Percentiles rank a stretch among this genome's conserved stretches.
Evolutionary conservation across 2,888 invertebrate genomes (phyloP).

Genomic region (Dasysyrphus albostriatus): DNA sequence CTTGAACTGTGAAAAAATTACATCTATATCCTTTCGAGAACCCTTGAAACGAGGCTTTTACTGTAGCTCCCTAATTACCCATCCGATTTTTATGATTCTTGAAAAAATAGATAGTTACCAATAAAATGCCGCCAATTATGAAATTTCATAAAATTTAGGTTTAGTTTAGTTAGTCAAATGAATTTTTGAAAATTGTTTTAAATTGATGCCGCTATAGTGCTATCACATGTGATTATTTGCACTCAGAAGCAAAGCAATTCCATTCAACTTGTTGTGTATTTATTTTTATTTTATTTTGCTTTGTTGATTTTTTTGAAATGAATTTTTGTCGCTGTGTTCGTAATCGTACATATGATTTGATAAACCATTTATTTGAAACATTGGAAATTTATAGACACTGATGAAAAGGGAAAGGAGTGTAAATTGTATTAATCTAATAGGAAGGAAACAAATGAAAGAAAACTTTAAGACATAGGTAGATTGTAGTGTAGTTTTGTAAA

Average conservation of each 20-base stretch:
- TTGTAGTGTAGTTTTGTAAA: too few relatives aligned
- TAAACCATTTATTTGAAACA: background rate
- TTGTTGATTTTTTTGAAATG: background rate
- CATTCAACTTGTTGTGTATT: slow-evolving; percentile 62
- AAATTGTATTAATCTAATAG: background rate
- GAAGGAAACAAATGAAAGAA: background rate
- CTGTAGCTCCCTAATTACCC: slow-evolving; percentile 43
- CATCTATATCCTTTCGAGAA: slow-evolving; percentile 33
- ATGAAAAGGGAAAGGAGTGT: background rate
- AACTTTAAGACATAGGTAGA: too few relatives aligned
- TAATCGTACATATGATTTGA: background rate
- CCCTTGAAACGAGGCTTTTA: slow-evolving; percentile 71
- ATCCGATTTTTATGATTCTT: slow-evolving; percentile 79
- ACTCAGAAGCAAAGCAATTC: slow-evolving; percentile 25
- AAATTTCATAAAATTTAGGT: slow-evolving; percentile 49
- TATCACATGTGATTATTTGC: slow-evolving; percentile 60
- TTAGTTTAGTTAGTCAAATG: slow-evolving; percentile 77
- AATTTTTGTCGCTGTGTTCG: background rate
- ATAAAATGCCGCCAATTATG: background rate
- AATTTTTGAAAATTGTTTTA: slow-evolving; percentile 81
- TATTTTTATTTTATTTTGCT: slow-evolving; percentile 41
- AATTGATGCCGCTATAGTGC: slow-evolving; percentile 75
- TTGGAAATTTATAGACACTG: background rate
- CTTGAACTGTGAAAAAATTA: background rate
- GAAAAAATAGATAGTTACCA: slow-evolving; percentile 79